phyloP scores from a whole-genome alignment of 2,888 invertebrate genomes.

The Litoditis marina region DNA sequence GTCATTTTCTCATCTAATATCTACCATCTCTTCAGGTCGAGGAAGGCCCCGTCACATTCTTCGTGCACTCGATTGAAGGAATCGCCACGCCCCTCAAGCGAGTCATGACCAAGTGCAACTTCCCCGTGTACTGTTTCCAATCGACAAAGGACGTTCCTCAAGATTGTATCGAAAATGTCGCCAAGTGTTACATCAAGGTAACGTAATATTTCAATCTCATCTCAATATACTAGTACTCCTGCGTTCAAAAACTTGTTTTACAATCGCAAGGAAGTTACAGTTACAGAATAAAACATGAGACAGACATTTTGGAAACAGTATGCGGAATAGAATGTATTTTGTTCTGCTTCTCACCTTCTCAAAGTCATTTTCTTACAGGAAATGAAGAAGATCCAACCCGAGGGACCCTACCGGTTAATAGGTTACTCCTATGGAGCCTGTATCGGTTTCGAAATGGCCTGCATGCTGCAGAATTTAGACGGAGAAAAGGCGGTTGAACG shows the following conservation, averaged over 20 bases:
- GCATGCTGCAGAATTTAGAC: conserved; percentile 72
- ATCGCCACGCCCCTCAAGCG: conserved; percentile 59
- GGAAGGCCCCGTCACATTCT: conserved; percentile 62
- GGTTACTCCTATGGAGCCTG: conserved; percentile 95
- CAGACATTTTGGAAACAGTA: no score
- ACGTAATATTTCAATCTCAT: no score
- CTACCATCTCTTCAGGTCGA: conserved; percentile 26
- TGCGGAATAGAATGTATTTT: no score
- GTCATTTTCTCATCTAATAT: neutral
- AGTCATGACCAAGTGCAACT: conserved; percentile 72
- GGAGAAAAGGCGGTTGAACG: conserved; percentile 62
- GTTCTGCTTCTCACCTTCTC: no score
- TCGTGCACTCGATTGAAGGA: conserved; percentile 85
- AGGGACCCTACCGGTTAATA: conserved; percentile 81
- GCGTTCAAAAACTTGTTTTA: no score
- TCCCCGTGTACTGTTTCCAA: conserved; percentile 62
- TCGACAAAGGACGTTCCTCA: conserved; percentile 57
- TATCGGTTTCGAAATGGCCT: conserved; percentile 90
- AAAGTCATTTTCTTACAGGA: conserved; percentile 65
- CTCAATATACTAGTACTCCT: no score
- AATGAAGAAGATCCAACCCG: conserved; percentile 75
- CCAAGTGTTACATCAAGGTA: conserved; percentile 56
- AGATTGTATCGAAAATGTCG: conserved; percentile 60
- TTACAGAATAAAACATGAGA: no score
- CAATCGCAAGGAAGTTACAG: no score